These are phyloP conservation scores for Urocolius indicus DNA, from an alignment of 2,113 vertebrate species.

Conservation along the genomic window DNA sequence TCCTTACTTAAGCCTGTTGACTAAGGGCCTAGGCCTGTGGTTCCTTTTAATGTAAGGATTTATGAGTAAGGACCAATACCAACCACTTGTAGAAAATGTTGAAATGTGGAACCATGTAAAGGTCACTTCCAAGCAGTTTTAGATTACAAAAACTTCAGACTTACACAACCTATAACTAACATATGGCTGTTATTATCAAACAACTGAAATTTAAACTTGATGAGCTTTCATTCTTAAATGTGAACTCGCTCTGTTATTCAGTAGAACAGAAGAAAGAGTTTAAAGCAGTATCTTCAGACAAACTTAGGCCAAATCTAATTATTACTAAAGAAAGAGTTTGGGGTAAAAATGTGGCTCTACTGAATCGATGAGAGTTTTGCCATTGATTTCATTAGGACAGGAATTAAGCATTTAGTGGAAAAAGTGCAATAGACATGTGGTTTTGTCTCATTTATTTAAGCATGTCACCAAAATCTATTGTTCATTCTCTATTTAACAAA, in stretches of 20 bases:
- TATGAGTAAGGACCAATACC: not conserved
- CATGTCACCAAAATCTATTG: not conserved
- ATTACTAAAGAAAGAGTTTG: not conserved
- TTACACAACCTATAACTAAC: constrained; percentile 43
- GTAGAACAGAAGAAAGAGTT: constrained; percentile 37
- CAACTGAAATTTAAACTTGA: constrained; percentile 53
- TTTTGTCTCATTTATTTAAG: constrained; percentile 1
- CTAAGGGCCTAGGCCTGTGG: not conserved
- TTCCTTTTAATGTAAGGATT: not conserved
- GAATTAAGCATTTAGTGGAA: not conserved
- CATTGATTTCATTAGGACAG: not conserved
- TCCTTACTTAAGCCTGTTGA: not conserved
- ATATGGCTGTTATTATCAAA: constrained; percentile 61
- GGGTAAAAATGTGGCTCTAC: not conserved
- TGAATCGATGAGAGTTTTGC: not conserved
- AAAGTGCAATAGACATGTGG: not conserved
- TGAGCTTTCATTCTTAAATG: constrained; percentile 63
- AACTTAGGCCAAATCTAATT: constrained; percentile 9
- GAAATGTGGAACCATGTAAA: constrained; percentile 67
- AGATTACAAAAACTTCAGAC: constrained; percentile 62
- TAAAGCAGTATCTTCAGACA: constrained; percentile 41
- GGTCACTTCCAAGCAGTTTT: constrained; percentile 64
- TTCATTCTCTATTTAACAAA: not conserved
- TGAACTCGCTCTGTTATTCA: constrained; percentile 45
- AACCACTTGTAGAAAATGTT: constrained; percentile 45